phyloP scores from a whole-genome alignment of 2,888 invertebrate species.

The Eledona agricola region DNA sequence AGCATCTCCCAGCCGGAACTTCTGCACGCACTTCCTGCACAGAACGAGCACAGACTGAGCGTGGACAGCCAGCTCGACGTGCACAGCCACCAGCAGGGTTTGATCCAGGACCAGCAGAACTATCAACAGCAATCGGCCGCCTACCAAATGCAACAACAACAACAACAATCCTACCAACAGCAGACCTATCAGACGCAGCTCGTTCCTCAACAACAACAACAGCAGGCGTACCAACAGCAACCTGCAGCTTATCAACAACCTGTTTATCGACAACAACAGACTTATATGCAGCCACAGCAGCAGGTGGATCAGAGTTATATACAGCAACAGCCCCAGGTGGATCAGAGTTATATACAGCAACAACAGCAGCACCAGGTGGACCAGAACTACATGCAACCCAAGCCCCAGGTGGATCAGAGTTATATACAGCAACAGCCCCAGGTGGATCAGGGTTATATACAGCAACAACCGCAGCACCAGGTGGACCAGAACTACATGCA shows the following conservation, averaged over 20 bases:
- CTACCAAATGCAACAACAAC: conserved; percentile 38
- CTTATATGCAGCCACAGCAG: conserved; percentile 9
- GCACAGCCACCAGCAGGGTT: conserved; percentile 41
- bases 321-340: conserved; percentile 24
- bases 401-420: conserved; percentile 41
- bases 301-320: conserved; percentile 20
- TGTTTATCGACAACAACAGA: conserved; percentile 14
- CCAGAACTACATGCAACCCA: conserved; percentile 42
- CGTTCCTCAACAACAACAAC: conserved; percentile 38
- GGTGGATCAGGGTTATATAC: conserved; percentile 37
- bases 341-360: conserved; percentile 39
- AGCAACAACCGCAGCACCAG: conserved; percentile 11
- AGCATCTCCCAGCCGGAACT: conserved; percentile 60
- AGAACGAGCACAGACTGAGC: conserved; percentile 52
- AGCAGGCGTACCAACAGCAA: conserved; percentile 38
- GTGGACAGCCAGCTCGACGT: conserved; percentile 59
- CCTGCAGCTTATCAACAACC: conserved; percentile 30
- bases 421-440: conserved; percentile 41
- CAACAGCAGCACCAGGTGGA: conserved; percentile 39
- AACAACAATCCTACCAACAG: conserved; percentile 36
- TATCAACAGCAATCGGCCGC: conserved; percentile 41
- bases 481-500: conserved; percentile 31
- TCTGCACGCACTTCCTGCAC: conserved; percentile 46
- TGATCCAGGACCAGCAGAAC: conserved; percentile 36
- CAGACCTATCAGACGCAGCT: no score